Evolutionary conservation across 1,140 invertebrate genomes (phyloP).

Genomic region (Aphelinus atriplicis): DNA sequence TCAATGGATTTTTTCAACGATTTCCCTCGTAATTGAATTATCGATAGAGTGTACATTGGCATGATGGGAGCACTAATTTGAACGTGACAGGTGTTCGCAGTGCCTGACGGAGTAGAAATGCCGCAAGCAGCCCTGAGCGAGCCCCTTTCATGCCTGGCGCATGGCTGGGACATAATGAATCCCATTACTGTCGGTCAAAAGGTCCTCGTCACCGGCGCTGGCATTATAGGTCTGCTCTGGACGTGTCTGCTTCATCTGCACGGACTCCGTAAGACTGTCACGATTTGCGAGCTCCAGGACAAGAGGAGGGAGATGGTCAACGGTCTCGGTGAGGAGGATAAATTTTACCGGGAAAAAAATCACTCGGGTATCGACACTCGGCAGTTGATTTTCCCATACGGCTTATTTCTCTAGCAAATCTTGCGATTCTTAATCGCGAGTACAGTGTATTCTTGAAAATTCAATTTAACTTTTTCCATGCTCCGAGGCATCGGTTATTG

Average conservation of each 20-base stretch:
- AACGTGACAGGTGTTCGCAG: slow-evolving; percentile 47
- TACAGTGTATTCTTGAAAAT: too few relatives aligned
- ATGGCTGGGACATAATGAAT: slow-evolving; percentile 72
- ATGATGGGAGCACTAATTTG: slow-evolving; percentile 10
- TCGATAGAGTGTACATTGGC: slow-evolving; percentile 1
- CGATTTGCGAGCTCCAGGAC: slow-evolving; percentile 72
- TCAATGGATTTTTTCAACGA: too few relatives aligned
- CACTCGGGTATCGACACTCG: too few relatives aligned
- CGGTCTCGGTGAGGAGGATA: slow-evolving; percentile 66
- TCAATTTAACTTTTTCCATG: too few relatives aligned
- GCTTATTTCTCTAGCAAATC: too few relatives aligned
- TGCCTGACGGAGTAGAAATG: slow-evolving; percentile 56
- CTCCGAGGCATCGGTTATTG: too few relatives aligned
- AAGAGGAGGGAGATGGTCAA: slow-evolving; percentile 66
- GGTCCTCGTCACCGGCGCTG: slow-evolving; percentile 75
- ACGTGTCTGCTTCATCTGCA: slow-evolving; percentile 71
- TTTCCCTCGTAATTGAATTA: too few relatives aligned
- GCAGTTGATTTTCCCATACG: too few relatives aligned
- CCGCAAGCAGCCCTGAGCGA: slow-evolving; percentile 70
- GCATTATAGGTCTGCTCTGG: slow-evolving; percentile 78
- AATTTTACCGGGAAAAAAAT: too few relatives aligned
- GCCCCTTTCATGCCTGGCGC: slow-evolving; percentile 75
- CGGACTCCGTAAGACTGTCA: slow-evolving; percentile 72
- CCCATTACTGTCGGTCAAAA: slow-evolving; percentile 70
- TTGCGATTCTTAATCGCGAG: too few relatives aligned